Conservation (phyloP, 2,888 invertebrate genomes). For the Hemicrepidius hirtus region DNA sequence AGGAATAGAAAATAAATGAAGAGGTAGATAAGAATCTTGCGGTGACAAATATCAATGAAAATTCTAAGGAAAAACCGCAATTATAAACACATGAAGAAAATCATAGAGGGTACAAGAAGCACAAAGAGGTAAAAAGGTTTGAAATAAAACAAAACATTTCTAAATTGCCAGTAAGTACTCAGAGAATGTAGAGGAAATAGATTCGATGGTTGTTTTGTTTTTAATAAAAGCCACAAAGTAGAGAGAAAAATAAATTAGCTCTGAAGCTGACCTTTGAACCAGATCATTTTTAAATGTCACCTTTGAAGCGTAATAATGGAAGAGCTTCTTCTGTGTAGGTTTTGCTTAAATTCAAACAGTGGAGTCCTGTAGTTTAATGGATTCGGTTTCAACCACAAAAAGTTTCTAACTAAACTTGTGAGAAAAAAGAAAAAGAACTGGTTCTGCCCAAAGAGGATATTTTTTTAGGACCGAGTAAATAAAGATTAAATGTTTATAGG, state of each 20-base stretch:
- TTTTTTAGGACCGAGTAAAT: neutral
- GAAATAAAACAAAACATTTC: too few relatives aligned
- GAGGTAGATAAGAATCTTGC: too few relatives aligned
- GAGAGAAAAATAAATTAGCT: slow-evolving; percentile 19
- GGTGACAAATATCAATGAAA: too few relatives aligned
- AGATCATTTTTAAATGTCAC: slow-evolving; percentile 13
- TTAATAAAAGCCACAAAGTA: slow-evolving; percentile 1
- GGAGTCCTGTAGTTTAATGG: neutral
- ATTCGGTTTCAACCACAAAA: neutral
- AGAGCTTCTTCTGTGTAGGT: slow-evolving; percentile 1
- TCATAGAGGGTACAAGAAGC: too few relatives aligned
- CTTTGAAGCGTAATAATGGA: slow-evolving; percentile 4
- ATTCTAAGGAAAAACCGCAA: too few relatives aligned
- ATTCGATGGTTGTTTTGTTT: neutral
- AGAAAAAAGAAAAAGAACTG: neutral
- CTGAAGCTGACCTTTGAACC: slow-evolving; percentile 16
- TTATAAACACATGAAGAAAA: too few relatives aligned
- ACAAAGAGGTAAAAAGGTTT: too few relatives aligned
- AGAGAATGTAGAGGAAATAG: neutral
- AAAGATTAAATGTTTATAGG: too few relatives aligned
- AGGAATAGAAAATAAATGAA: too few relatives aligned
- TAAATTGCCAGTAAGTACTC: too few relatives aligned
- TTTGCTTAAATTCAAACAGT: neutral
- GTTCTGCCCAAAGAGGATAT: neutral
- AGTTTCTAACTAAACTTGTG: neutral